phyloP scores from a whole-genome alignment of 2,888 invertebrate species.

The Caenorhabditis sp. region DNA sequence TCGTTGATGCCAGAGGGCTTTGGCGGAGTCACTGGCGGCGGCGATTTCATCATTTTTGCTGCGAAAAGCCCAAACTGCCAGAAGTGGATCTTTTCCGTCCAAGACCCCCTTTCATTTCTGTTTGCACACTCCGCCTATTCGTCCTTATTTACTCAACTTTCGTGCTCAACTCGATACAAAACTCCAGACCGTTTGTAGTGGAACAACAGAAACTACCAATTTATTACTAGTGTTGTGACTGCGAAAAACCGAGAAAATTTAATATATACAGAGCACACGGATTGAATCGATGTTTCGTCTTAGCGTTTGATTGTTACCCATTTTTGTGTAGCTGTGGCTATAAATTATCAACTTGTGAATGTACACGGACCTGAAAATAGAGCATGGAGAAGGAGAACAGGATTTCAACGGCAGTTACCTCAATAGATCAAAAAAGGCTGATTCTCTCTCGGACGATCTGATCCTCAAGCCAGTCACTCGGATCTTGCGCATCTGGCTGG shows the following conservation, averaged over 20 bases:
- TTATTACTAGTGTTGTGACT: slow-evolving; percentile 21
- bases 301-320: slow-evolving; percentile 18
- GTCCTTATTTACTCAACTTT: slow-evolving; percentile 26
- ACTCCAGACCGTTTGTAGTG: neutral
- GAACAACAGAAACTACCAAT: slow-evolving; percentile 19
- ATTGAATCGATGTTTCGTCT: neutral
- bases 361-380: slow-evolving; percentile 25
- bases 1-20: slow-evolving; percentile 40
- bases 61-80: neutral
- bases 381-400: neutral
- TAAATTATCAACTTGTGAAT: slow-evolving; percentile 11
- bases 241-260: neutral
- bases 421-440: slow-evolving; percentile 6
- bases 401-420: neutral
- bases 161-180: slow-evolving; percentile 1
- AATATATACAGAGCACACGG: slow-evolving; percentile 25
- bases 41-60: slow-evolving; percentile 8
- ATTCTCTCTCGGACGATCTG: slow-evolving; percentile 26
- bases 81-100: neutral
- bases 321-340: slow-evolving; percentile 24
- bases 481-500: slow-evolving; percentile 14
- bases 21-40: slow-evolving; percentile 35
- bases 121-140: slow-evolving; percentile 10
- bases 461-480: slow-evolving; percentile 21
- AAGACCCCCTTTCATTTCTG: neutral